Percentiles rank a stretch among this genome's conserved stretches.
Conservation (phyloP, 2,113 vertebrate genomes). For the Phylloscopus trochiloides region DNA sequence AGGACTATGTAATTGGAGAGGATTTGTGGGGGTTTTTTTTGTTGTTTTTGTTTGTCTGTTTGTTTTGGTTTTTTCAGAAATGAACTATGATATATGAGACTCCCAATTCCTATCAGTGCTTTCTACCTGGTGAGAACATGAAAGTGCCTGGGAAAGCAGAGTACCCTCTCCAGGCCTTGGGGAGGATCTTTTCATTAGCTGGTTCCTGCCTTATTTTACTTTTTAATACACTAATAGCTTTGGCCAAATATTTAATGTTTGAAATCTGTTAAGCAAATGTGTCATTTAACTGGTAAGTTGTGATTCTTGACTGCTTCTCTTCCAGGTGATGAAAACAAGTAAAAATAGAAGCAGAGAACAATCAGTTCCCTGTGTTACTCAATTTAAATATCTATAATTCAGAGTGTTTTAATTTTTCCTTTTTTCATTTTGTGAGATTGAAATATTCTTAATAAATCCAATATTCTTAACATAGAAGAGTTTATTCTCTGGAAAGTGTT, state of each 20-base stretch:
- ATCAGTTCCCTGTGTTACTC: background rate
- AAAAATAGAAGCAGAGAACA: background rate
- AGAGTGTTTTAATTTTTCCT: background rate
- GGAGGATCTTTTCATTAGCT: background rate
- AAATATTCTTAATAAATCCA: background rate
- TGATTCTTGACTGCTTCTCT: background rate
- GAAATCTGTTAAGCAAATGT: background rate
- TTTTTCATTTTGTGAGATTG: background rate
- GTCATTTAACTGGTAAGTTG: background rate
- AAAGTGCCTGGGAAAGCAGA: background rate
- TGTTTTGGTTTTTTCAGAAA: background rate
- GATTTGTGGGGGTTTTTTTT: background rate
- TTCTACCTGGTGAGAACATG: background rate
- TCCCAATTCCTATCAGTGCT: background rate
- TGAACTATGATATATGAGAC: background rate
- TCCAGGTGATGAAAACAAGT: background rate
- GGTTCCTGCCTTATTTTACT: background rate
- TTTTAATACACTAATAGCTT: background rate
- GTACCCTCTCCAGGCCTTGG: background rate
- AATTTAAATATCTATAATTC: background rate
- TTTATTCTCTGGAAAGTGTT: background rate
- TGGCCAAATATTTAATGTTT: background rate
- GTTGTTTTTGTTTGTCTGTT: background rate
- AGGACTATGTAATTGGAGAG: background rate
- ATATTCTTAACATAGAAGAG: fast-evolving